Evolutionary conservation across 2,888 invertebrate genomes (phyloP), one percentile per base, ranked within the genome.

Genomic region (Glaucopsyche alexis): DNA sequence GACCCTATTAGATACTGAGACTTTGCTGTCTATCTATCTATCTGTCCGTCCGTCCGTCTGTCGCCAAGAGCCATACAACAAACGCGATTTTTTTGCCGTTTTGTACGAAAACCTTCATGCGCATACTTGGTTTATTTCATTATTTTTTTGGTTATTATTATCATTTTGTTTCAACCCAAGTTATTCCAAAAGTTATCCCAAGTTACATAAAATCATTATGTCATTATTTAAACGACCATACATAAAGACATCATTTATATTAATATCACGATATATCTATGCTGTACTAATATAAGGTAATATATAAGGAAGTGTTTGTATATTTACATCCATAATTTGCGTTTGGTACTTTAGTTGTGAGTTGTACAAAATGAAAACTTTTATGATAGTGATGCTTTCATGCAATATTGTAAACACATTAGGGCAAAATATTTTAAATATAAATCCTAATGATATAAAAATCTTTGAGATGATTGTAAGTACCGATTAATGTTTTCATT

Each of bases 381-480:
- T 60, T 29, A 13, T 16, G 6, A 7, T 60, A 9, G 19, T 60
- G 29, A 6, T 29, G 19, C 60, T 60, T 29, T 60, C 16, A 13
- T 60, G 19, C 60, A 9, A 60, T 14, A 29, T 60, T 29, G 2
- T 7, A 60, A 13, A 29, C 6, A 60, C 29, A 11, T 60, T 60
- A 0, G 60, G 60, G 29, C 60, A 29, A 60, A 29, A 29, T 11
- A 6, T 60, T 19, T 29, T 13, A 29, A 60, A 7, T 29, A 13
- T 6, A 4, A 60, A 60, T 11, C 29, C 13, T 6, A 11, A 29
- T 6, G 60, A 69, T 49, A 11, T 19, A 7, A 47, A 49, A 47
- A 11, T 69, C 19, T 7, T 69, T 2, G 29, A 69, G 6, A 14
- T 69, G 9, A 49, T 69, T 69, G 69, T 69, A 14, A 69, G 67